phyloP scores from a whole-genome alignment of 2,113 vertebrate species.

The Corythoichthys intestinalis region DNA sequence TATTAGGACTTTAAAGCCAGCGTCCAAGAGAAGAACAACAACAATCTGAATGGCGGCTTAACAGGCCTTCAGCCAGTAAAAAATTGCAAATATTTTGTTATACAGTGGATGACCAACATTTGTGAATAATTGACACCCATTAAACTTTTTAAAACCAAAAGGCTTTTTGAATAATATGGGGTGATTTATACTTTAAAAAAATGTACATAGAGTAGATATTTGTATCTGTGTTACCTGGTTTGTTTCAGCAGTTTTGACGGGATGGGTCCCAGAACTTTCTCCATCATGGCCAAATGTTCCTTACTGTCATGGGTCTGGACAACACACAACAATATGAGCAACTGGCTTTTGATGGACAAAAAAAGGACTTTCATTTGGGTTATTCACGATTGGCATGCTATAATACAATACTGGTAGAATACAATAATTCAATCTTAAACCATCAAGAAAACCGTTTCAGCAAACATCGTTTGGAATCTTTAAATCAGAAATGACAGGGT shows the following conservation, averaged over 20 bases:
- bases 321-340: not conserved
- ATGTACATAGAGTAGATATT: too few species aligned
- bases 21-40: too few species aligned
- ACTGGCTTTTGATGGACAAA: not conserved
- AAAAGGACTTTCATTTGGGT: not conserved
- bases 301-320: slow-evolving; percentile 88
- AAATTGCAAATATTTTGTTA: too few species aligned
- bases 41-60: too few species aligned
- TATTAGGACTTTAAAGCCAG: too few species aligned
- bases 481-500: not conserved
- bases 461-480: not conserved
- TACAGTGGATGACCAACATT: too few species aligned
- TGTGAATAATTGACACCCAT: too few species aligned
- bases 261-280: slow-evolving; percentile 86
- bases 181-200: too few species aligned
- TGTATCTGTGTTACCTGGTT: slow-evolving; percentile 33
- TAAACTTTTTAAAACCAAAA: too few species aligned
- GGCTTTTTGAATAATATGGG: too few species aligned
- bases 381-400: not conserved
- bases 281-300: slow-evolving; percentile 97
- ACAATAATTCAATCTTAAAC: not conserved
- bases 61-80: too few species aligned
- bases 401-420: too few species aligned
- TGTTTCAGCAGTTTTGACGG: slow-evolving; percentile 62
- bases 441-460: not conserved